Conservation (phyloP, 2,888 invertebrate species). For the Diaphora mendica region DNA sequence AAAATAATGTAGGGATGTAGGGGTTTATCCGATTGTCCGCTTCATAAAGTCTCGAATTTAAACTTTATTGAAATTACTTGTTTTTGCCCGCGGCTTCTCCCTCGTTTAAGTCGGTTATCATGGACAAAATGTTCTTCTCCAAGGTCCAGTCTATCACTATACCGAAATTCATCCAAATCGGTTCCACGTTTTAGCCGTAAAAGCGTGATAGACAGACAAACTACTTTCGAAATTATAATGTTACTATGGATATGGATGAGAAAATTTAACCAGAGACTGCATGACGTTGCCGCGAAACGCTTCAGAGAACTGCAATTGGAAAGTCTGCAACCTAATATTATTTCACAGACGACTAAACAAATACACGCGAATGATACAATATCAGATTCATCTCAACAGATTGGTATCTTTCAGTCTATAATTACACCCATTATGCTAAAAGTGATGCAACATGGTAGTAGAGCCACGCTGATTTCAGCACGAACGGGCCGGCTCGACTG, state of each 20-base stretch:
- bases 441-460: slow-evolving; percentile 55
- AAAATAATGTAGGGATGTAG: not conserved
- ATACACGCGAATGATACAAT: slow-evolving; percentile 15
- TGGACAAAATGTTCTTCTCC: too few species aligned
- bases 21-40: too few species aligned
- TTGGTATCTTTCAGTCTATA: slow-evolving; percentile 3
- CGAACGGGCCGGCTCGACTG: too few species aligned
- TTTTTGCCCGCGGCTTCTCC: not conserved
- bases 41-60: not conserved
- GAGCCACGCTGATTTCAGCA: too few species aligned
- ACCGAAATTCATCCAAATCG: too few species aligned
- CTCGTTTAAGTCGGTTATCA: too few species aligned
- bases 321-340: slow-evolving; percentile 4
- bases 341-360: slow-evolving; percentile 13
- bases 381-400: slow-evolving; percentile 4
- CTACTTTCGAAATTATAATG: too few species aligned
- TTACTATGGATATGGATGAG: not conserved
- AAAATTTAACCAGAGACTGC: not conserved
- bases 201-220: too few species aligned
- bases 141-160: too few species aligned
- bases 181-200: too few species aligned
- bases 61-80: not conserved
- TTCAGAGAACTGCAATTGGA: not conserved
- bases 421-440: slow-evolving; percentile 13
- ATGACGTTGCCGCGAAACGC: not conserved